Conservation (phyloP, 2,888 invertebrate genomes). For the Tuta absoluta region DNA sequence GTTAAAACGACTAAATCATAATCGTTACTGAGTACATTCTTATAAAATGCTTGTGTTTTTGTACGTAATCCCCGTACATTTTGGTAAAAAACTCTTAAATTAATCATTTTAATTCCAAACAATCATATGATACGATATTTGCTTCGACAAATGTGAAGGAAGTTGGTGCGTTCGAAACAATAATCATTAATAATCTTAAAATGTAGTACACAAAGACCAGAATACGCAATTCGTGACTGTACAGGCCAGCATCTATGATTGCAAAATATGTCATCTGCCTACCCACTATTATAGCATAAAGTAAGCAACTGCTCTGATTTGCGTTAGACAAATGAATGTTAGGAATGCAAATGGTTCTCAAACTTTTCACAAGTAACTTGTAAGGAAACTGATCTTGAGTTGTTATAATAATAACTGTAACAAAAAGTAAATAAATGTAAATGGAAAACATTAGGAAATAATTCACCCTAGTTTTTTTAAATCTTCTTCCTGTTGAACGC, state of each 20-base stretch:
- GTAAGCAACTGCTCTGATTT: background rate
- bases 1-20: background rate
- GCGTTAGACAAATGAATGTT: background rate
- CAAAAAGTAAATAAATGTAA: background rate
- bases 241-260: too few relatives aligned
- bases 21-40: slow-evolving; percentile 22
- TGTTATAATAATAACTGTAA: background rate
- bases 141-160: background rate
- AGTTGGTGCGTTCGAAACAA: background rate
- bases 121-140: background rate
- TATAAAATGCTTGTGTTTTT: slow-evolving; percentile 26
- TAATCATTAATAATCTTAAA: background rate
- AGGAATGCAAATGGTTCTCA: background rate
- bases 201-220: background rate
- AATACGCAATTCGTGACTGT: too few relatives aligned
- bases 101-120: slow-evolving; percentile 8
- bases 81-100: slow-evolving; percentile 27
- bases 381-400: background rate
- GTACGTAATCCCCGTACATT: slow-evolving; percentile 29
- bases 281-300: background rate
- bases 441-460: background rate
- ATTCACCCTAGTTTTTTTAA: too few relatives aligned
- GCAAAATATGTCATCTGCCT: background rate
- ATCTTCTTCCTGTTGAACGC: too few relatives aligned
- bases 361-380: background rate